Evolutionary conservation across 1,140 invertebrate species (phyloP).

Genomic region (Bombus balteatus): DNA sequence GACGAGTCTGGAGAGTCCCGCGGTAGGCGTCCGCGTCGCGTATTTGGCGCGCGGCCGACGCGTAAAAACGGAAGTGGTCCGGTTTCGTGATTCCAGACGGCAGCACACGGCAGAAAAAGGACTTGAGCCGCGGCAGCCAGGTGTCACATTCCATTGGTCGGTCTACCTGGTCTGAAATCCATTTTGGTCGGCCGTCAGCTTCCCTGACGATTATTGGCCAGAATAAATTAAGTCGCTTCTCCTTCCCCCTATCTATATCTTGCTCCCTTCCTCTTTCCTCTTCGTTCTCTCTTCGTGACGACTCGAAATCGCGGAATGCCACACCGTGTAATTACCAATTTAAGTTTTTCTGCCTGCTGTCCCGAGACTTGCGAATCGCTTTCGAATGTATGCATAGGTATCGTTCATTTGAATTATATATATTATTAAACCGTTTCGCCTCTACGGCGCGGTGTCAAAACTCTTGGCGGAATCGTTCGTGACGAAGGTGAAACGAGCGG

Average conservation of each 20-base stretch:
- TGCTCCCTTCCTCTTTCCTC: too few relatives aligned
- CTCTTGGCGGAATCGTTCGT: neutral
- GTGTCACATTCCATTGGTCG: constrained; percentile 49
- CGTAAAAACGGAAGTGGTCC: constrained; percentile 41
- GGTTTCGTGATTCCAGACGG: neutral
- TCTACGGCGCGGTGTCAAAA: neutral
- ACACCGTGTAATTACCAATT: constrained; percentile 42
- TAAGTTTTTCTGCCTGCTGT: neutral
- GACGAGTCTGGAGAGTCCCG: neutral
- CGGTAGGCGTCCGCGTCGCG: constrained; percentile 16
- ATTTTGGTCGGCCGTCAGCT: neutral
- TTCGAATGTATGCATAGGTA: neutral
- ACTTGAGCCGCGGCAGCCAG: constrained; percentile 9
- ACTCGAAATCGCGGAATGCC: constrained; percentile 38
- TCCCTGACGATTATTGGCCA: constrained; percentile 31
- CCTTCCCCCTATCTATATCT: neutral
- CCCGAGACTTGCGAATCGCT: neutral
- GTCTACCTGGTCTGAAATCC: constrained; percentile 7
- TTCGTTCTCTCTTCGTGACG: neutral
- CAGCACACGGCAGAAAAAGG: neutral
- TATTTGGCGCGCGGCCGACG: constrained; percentile 22
- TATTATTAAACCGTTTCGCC: constrained; percentile 1
- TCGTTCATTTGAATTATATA: constrained; percentile 1
- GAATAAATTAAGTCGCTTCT: constrained; percentile 46
- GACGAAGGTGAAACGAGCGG: neutral